These are phyloP conservation scores for Micrastur ruficollis DNA, from an alignment of 2,797 vertebrate genomes.

Conservation along the genomic window DNA sequence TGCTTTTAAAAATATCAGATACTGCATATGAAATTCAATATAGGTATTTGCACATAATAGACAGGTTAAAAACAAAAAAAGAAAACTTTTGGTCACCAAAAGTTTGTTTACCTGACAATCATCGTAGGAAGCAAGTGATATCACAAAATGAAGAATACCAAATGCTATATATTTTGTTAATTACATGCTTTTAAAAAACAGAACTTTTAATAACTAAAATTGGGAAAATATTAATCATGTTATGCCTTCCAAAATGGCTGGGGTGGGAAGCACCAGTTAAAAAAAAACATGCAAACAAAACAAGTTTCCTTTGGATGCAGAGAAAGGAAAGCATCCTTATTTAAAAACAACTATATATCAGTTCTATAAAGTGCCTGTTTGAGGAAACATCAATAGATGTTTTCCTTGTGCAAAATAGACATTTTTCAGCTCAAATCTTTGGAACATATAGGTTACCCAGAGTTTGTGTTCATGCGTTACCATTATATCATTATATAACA, in stretches of 20 bases:
- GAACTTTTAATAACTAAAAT: background rate
- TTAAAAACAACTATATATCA: background rate
- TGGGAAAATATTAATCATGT: background rate
- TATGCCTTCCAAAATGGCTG: background rate
- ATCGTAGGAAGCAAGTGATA: background rate
- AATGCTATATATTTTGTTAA: background rate
- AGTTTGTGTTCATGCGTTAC: background rate
- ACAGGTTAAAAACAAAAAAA: background rate
- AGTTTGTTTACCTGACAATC: slow-evolving; percentile 26
- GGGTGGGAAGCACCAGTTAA: slow-evolving; percentile 14
- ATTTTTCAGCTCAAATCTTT: slow-evolving; percentile 28
- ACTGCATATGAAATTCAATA: background rate
- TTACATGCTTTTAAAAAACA: background rate
- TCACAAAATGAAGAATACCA: slow-evolving; percentile 29
- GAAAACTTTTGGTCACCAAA: slow-evolving; percentile 58
- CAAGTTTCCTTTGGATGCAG: background rate
- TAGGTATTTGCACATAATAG: background rate
- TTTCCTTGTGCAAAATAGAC: slow-evolving; percentile 58
- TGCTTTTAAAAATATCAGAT: background rate
- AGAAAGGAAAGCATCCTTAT: slow-evolving; percentile 4
- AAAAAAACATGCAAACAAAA: background rate
- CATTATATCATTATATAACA: too few species aligned
- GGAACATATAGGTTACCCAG: background rate
- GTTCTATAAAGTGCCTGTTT: slow-evolving; percentile 52
- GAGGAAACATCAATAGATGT: slow-evolving; percentile 47